Evolutionary conservation across 1,140 invertebrate species (phyloP), one percentile per base, ranked within the genome.

Genomic region (Atta colombica): DNA sequence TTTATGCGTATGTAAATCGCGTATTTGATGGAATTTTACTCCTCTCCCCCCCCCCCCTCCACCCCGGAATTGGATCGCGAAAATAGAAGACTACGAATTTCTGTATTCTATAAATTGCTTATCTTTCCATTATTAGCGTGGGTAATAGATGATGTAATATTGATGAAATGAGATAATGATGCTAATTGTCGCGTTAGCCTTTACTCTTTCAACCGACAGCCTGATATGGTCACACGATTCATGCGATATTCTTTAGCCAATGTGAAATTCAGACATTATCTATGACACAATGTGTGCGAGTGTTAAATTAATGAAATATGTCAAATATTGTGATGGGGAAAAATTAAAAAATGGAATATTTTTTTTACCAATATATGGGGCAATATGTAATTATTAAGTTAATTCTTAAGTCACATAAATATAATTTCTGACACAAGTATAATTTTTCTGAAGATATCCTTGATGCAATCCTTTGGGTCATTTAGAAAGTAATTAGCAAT

Each of bases 1-100:
- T n/a, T 21, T 53, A 12, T 45, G 18, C 25, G 39, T 25, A 14
- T 16, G 28, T 35, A 63, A 8, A 39, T 21, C 58, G 3, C 14
- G 45, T 55, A 78, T 39, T 85, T 25, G 63, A n/a, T 12, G n/a
- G 39, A 21, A 49, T 68, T 45, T 81, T 81, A 49, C 25, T 31
- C 45, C 1, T 18, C 0, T 3, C 16, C 18, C 1, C 28, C 0
- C 6, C 16, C 21, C 1, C 39, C 14, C 16, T 25, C 21, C 0
- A 3, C 16, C 18, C 1, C 28, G 86, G 58, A 72, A 63, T 1
- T 8, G 53, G 35, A 58, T 51, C 16, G 16, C 10, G 39, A 69
- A 51, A 69, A 25, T n/a, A 18, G 8, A n/a, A 5, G 2, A 28
- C 6, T 45, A 10, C 0, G 12, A 45, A 45, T 45, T 10, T 45